Percentiles rank a stretch among this genome's conserved stretches.
These are phyloP conservation scores for Laterallus jamaicensis DNA, from an alignment of 2,113 vertebrate species.

Conservation along the genomic window DNA sequence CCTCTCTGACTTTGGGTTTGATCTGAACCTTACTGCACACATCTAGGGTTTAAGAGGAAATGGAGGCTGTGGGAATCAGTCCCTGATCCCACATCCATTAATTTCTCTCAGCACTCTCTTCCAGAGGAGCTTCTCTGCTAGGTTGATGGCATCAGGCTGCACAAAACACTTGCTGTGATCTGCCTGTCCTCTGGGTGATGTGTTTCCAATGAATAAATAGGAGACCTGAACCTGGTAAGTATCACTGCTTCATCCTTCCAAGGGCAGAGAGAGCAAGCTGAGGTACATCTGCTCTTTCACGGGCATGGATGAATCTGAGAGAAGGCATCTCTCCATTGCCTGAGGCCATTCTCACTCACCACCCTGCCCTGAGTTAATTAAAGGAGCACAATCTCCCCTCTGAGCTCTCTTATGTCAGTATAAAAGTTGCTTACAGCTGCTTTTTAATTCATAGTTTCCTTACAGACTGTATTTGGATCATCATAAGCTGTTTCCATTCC, in stretches of 20 bases:
- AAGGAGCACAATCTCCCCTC: background rate
- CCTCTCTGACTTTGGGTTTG: background rate
- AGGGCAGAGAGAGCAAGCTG: background rate
- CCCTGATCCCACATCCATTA: background rate
- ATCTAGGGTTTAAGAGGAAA: background rate
- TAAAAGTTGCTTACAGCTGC: constrained; percentile 17
- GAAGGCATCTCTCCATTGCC: background rate
- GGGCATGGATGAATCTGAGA: background rate
- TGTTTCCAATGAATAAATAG: background rate
- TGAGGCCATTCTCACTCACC: background rate
- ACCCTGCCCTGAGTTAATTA: background rate
- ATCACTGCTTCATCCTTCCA: background rate
- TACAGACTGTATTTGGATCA: constrained; percentile 24
- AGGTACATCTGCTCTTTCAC: background rate
- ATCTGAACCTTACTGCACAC: background rate
- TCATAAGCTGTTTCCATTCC: constrained; percentile 8
- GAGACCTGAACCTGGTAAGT: background rate
- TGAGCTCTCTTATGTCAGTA: background rate
- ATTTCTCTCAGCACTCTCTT: background rate
- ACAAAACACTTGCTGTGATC: background rate
- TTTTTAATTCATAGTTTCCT: constrained; percentile 52
- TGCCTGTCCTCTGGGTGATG: background rate
- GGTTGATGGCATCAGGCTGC: background rate
- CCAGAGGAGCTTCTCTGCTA: background rate
- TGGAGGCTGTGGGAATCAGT: background rate